Evolutionary conservation across 2,888 invertebrate species (phyloP), one percentile per base, ranked within the genome.

Genomic region (Lissocephala sabroskyi): DNA sequence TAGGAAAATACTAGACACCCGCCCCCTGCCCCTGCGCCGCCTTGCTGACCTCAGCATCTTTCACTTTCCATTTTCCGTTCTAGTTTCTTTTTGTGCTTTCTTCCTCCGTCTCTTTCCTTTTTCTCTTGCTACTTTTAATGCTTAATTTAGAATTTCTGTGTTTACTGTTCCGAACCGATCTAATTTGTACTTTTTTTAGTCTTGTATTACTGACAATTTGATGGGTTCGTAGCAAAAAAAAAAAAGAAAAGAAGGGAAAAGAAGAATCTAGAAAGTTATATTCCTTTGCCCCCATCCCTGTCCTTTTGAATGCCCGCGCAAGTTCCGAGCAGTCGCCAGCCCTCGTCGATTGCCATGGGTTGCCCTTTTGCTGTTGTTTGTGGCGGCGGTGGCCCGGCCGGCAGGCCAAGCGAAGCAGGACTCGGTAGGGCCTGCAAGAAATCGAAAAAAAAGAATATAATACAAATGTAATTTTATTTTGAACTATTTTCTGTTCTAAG

Each of bases 201-300:
- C 61, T 41, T 32, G 41, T 56, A 55, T 56, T 35, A 76, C 68
- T 60, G 67, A 73, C 73, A 64, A 65, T 49, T 55, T 56, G 62
- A 47, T 56, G 36, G 70, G 70, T 44, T 45, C 65, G 16, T 68
- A 66, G 70, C 65, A 49, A 7, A 23, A 7, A 23, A 23, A 23
- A 23, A 3, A 5, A 7, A 23, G 23, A 3, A 23, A 23, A 23
- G 4, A 23, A 23, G 23, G 4, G 4, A 7, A 23, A 23, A 5
- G 4, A 23, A 23, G 7, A 23, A 23, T 23, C 7, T 23, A 23
- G 4, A 40, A 48, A 29, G 10, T 1, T 7, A 33, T 28, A 6
- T 26, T 26, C 42, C 28, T 35, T n/a, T n/a, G 49, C 47, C 19
- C 17, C 44, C 50, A 50, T 23, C 23, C 23, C 7, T 23, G 23